These are phyloP conservation scores for Procambarus virginalis DNA, from an alignment of 1,140 invertebrate species.

Conservation along the genomic window DNA sequence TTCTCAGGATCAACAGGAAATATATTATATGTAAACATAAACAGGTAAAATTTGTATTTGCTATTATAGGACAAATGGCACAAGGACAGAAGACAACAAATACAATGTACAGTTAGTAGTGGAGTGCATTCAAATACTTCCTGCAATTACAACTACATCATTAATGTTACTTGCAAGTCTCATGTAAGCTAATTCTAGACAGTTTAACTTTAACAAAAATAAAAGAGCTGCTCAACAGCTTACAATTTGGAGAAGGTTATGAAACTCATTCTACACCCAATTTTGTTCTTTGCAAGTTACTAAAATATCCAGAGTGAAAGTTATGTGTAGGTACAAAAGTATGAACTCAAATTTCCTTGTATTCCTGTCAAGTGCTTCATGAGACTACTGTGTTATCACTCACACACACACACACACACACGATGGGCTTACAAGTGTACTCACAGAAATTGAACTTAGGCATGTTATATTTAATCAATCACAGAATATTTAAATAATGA, in stretches of 20 bases:
- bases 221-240: too few species aligned
- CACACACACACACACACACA: neutral
- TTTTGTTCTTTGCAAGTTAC: neutral
- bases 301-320: neutral
- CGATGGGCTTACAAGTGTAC: neutral
- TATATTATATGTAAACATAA: neutral
- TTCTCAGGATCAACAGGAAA: neutral
- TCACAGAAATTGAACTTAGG: neutral
- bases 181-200: neutral
- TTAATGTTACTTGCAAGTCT: neutral
- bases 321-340: neutral
- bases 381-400: neutral
- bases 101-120: neutral
- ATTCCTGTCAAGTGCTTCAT: constrained; percentile 3
- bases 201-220: neutral
- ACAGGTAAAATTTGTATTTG: neutral
- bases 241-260: neutral
- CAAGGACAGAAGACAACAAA: neutral
- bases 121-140: neutral
- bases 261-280: neutral
- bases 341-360: neutral
- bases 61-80: neutral
- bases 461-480: too few species aligned
- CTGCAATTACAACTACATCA: constrained; percentile 4
- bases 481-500: neutral